A percentile compares a stretch with the other conserved stretches of the same genome.
phyloP scores from a whole-genome alignment of 2,888 invertebrate species.

The Folsomia manolachei region DNA sequence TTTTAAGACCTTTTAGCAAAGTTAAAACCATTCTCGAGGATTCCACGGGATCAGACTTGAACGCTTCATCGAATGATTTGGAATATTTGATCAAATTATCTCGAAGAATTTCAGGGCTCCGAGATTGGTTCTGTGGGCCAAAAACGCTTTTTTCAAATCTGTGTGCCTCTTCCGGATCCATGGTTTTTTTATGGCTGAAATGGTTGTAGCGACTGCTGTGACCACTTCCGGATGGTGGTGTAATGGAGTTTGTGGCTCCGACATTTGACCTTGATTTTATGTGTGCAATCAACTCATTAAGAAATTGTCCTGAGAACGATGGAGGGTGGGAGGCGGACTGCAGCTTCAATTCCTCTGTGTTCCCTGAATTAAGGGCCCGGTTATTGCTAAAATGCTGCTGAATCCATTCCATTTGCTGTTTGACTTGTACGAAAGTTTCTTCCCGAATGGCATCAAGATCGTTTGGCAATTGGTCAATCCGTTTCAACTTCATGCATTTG shows the following conservation, averaged over 20 bases:
- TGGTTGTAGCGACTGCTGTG: neutral
- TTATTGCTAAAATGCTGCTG: too few relatives aligned
- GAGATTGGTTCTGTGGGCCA: neutral
- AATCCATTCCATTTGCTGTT: neutral
- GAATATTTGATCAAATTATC: neutral
- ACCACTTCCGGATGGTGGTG: neutral
- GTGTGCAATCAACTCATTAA: neutral
- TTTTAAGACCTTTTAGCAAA: neutral
- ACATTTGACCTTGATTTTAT: neutral
- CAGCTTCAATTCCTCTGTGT: neutral
- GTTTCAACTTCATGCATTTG: neutral
- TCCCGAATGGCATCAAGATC: neutral
- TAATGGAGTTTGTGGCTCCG: neutral
- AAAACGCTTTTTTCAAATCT: neutral
- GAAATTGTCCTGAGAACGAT: too few relatives aligned
- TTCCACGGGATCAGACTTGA: neutral
- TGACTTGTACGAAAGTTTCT: neutral
- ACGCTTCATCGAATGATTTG: neutral
- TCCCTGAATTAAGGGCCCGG: too few relatives aligned
- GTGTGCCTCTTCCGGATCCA: neutral
- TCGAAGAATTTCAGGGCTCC: neutral
- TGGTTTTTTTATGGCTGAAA: neutral
- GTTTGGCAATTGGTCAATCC: neutral
- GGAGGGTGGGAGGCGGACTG: neutral
- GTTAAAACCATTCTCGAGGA: neutral